These are phyloP conservation scores for Dipus sagitta DNA, from an alignment of 2,797 vertebrate species.

Conservation along the genomic window DNA sequence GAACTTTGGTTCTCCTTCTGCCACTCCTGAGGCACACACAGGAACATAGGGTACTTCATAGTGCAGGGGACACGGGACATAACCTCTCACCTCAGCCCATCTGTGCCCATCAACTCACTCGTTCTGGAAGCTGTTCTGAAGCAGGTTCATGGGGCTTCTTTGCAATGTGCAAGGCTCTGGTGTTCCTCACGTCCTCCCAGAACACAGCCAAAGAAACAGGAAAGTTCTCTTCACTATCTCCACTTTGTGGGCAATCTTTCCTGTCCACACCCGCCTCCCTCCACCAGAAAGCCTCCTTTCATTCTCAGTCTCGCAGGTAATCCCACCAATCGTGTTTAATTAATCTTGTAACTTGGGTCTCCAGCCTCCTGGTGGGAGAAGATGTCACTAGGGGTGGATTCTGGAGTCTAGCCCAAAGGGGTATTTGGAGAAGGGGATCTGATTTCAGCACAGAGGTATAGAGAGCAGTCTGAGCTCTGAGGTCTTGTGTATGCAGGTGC, in stretches of 20 bases:
- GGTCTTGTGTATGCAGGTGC: too few species aligned
- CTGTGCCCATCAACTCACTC: background rate
- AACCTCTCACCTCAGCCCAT: too few species aligned
- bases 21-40: background rate
- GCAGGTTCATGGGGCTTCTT: background rate
- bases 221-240: fast-evolving
- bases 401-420: too few species aligned
- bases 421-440: too few species aligned
- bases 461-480: too few species aligned
- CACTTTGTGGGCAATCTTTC: background rate
- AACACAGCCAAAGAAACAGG: background rate
- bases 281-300: background rate
- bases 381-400: too few species aligned
- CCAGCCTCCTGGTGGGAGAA: too few species aligned
- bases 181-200: fast-evolving
- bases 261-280: background rate
- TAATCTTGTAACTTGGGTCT: too few species aligned
- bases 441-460: too few species aligned
- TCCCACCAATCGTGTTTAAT: too few species aligned
- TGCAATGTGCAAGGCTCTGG: background rate
- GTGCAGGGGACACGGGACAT: background rate
- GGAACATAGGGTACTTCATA: background rate
- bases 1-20: background rate
- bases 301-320: background rate
- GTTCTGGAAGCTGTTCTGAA: background rate